These are phyloP conservation scores for Euura lappo DNA, from an alignment of 1,140 invertebrate species.

Conservation along the genomic window DNA sequence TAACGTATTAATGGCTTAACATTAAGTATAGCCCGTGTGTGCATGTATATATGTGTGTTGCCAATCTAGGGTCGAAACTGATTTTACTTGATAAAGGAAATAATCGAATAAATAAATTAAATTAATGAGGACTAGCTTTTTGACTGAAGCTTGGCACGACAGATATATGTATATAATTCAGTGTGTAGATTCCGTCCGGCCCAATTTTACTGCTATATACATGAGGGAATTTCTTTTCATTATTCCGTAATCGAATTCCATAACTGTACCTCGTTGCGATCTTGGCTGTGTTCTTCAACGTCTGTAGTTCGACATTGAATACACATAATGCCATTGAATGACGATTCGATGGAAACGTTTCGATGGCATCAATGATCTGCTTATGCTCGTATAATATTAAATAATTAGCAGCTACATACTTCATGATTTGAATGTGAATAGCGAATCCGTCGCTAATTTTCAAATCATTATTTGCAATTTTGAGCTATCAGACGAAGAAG, in stretches of 20 bases:
- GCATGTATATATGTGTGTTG: slow-evolving; percentile 58
- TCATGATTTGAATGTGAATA: background rate
- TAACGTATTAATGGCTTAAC: slow-evolving; percentile 47
- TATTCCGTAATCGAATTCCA: background rate
- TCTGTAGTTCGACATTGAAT: background rate
- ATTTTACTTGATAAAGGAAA: slow-evolving; percentile 12
- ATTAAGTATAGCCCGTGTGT: slow-evolving; percentile 52
- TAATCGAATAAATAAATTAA: slow-evolving; percentile 9
- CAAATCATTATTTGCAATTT: background rate
- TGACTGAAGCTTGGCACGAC: slow-evolving; percentile 54
- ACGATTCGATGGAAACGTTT: background rate
- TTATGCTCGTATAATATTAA: background rate
- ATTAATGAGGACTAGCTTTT: slow-evolving; percentile 40
- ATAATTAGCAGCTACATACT: background rate
- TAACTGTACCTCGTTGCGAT: slow-evolving; percentile 1
- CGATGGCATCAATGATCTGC: background rate
- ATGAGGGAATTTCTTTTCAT: background rate
- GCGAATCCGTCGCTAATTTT: background rate
- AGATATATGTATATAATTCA: slow-evolving; percentile 60
- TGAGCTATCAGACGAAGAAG: background rate
- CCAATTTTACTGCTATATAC: slow-evolving; percentile 41
- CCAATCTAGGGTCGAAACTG: slow-evolving; percentile 47
- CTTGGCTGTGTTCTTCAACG: background rate
- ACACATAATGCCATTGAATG: background rate
- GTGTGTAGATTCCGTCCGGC: slow-evolving; percentile 62